phyloP scores from a whole-genome alignment of 2,797 vertebrate species.

The Crax fasciolata region DNA sequence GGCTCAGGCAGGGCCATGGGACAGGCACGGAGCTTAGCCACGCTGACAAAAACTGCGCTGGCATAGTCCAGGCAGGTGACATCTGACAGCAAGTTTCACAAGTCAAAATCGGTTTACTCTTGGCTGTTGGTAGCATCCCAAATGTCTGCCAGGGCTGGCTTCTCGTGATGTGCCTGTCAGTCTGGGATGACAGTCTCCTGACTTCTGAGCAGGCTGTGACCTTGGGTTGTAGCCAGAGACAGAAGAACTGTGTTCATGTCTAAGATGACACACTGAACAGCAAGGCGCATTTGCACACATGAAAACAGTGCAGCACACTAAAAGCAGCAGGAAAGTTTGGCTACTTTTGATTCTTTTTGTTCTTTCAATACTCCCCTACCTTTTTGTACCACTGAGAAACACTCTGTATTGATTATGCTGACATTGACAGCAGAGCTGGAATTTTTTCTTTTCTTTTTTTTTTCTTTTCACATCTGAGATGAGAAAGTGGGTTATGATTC shows the following conservation, averaged over 20 bases:
- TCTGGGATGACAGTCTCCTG: conserved; percentile 8
- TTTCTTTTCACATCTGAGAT: conserved; percentile 63
- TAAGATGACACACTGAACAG: neutral
- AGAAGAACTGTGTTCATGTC: neutral
- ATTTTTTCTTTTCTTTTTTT: conserved; percentile 45
- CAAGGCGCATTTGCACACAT: neutral
- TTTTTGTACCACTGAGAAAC: conserved; percentile 3
- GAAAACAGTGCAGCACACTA: conserved; percentile 6
- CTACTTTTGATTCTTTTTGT: conserved; percentile 39
- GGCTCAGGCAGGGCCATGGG: neutral
- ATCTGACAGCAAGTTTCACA: conserved; percentile 11
- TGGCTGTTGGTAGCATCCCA: neutral
- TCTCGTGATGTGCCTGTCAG: neutral
- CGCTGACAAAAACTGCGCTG: neutral
- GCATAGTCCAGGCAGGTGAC: conserved; percentile 11
- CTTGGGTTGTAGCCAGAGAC: neutral
- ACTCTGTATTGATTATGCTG: conserved; percentile 77
- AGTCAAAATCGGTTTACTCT: conserved; percentile 11
- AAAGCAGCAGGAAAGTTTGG: conserved; percentile 44
- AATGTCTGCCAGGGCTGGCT: conserved; percentile 13
- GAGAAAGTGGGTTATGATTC: conserved; percentile 85
- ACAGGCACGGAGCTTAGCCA: neutral
- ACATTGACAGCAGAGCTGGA: conserved; percentile 66
- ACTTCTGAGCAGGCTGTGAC: neutral
- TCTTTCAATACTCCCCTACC: conserved; percentile 38